Evolutionary conservation across 1,140 invertebrate genomes (phyloP).

Genomic region (Phenacoccus solenopsis): DNA sequence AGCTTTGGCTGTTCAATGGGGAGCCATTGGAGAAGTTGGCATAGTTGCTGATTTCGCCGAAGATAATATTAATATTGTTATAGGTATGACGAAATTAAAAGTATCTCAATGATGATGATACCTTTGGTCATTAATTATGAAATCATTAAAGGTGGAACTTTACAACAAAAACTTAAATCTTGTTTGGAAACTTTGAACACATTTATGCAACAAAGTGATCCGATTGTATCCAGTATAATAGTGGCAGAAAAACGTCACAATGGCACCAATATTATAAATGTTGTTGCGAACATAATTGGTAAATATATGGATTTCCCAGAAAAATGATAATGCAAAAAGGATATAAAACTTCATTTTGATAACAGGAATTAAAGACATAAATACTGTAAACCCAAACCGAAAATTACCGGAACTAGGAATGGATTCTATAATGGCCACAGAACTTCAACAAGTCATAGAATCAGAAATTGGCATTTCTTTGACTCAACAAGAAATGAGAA

Average conservation of each 20-base stretch:
- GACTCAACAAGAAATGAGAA: background rate
- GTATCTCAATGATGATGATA: too few relatives aligned
- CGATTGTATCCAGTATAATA: slow-evolving; percentile 33
- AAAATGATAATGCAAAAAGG: too few relatives aligned
- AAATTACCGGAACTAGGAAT: background rate
- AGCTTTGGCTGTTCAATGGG: slow-evolving; percentile 55
- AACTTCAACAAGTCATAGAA: background rate
- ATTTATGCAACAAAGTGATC: background rate
- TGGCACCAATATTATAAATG: slow-evolving; percentile 38
- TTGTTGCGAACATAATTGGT: background rate
- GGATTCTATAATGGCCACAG: background rate
- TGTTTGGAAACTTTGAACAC: background rate
- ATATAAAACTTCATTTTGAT: too few relatives aligned
- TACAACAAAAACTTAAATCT: background rate
- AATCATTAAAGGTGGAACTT: background rate
- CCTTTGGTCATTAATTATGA: too few relatives aligned
- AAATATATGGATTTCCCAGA: background rate
- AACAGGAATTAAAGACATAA: background rate
- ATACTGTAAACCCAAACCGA: background rate
- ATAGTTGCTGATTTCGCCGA: slow-evolving; percentile 66
- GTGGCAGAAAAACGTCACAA: slow-evolving; percentile 48
- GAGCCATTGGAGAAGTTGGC: slow-evolving; percentile 52
- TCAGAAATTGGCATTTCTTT: background rate
- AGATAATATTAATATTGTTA: slow-evolving; percentile 56
- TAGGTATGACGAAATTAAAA: too few relatives aligned